phyloP scores from a whole-genome alignment of 2,113 vertebrate species.

The Echinops telfairi region DNA sequence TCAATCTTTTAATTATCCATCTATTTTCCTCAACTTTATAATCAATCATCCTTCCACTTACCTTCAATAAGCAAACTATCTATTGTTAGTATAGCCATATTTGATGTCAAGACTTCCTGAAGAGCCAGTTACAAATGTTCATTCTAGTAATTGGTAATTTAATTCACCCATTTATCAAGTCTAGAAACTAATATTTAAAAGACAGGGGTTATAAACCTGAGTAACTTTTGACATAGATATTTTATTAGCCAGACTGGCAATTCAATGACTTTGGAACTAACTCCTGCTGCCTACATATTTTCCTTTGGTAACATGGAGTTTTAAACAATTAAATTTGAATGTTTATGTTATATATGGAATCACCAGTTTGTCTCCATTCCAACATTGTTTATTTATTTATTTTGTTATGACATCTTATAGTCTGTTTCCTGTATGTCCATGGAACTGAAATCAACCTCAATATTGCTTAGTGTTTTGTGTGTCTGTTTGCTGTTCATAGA shows the following conservation, averaged over 20 bases:
- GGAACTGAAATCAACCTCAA: neutral
- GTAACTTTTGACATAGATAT: constrained; percentile 24
- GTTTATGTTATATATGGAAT: neutral
- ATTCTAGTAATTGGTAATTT: constrained; percentile 77
- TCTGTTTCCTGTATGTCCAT: constrained; percentile 5
- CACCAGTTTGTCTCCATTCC: neutral
- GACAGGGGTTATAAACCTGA: neutral
- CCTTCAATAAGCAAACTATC: constrained; percentile 72
- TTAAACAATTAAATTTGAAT: constrained; percentile 59
- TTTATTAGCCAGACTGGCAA: constrained; percentile 19
- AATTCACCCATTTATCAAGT: constrained; percentile 72
- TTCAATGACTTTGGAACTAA: neutral
- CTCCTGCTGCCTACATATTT: neutral
- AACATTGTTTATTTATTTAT: neutral
- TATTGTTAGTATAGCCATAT: constrained; percentile 69
- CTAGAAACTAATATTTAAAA: constrained; percentile 74
- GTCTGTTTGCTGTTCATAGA: too few species aligned
- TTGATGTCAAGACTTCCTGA: constrained; percentile 67
- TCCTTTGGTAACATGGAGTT: neutral
- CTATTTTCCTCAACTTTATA: constrained; percentile 51
- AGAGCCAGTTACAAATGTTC: constrained; percentile 66
- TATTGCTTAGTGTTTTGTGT: neutral
- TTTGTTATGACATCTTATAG: neutral
- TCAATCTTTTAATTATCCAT: constrained; percentile 20
- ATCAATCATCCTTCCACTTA: constrained; percentile 61